A percentile compares a stretch with the other conserved stretches of the same genome.
These are phyloP conservation scores for Pampus argenteus DNA, from an alignment of 2,797 vertebrate species.

Conservation along the genomic window DNA sequence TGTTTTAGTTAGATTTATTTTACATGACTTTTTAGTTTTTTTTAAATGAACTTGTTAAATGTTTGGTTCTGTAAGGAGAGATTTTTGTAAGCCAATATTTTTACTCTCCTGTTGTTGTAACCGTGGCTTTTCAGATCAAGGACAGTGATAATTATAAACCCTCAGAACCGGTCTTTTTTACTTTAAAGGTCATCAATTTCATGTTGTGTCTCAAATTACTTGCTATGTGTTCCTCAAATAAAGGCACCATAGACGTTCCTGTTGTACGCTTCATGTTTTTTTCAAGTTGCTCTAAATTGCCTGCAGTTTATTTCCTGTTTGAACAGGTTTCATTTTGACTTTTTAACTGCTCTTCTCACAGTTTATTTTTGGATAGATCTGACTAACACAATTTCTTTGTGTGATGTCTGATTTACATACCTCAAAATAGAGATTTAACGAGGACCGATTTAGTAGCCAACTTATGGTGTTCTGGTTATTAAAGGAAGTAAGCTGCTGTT, in stretches of 20 bases:
- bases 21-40: conserved; percentile 17
- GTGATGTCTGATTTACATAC: not conserved
- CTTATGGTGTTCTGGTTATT: not conserved
- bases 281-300: not conserved
- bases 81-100: conserved; percentile 1
- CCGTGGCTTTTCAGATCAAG: conserved; percentile 21
- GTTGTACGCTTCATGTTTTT: not conserved
- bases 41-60: conserved; percentile 35
- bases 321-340: not conserved
- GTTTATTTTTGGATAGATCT: not conserved
- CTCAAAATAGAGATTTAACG: not conserved
- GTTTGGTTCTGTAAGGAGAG: conserved; percentile 30
- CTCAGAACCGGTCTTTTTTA: conserved; percentile 46
- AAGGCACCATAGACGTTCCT: conserved; percentile 45
- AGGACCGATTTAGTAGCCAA: too few species aligned
- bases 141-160: conserved; percentile 17
- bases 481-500: not conserved
- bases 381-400: too few species aligned
- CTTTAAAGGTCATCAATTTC: conserved; percentile 34
- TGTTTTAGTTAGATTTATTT: conserved; percentile 19
- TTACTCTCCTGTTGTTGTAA: conserved; percentile 21
- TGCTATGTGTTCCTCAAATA: conserved; percentile 51
- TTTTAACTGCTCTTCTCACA: not conserved
- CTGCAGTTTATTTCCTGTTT: not conserved
- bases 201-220: conserved; percentile 34